phyloP scores from a whole-genome alignment of 2,113 vertebrate species.

The Scartelaos histophorus region DNA sequence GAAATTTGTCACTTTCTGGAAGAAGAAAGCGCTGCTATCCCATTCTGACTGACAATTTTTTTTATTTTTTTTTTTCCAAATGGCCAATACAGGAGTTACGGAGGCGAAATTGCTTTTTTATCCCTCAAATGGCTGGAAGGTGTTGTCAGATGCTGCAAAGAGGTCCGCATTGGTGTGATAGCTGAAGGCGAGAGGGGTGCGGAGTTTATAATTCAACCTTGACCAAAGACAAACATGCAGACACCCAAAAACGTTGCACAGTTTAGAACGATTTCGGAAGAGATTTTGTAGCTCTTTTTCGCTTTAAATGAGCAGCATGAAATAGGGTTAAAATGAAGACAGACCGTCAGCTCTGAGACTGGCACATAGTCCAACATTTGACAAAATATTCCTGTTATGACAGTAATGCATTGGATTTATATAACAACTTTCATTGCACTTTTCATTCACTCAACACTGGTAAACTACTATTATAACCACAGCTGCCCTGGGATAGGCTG shows the following conservation, averaged over 20 bases:
- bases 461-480: no score
- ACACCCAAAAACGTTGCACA: slow-evolving; percentile 4
- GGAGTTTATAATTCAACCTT: slow-evolving; percentile 27
- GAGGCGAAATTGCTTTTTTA: slow-evolving; percentile 66
- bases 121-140: slow-evolving; percentile 60
- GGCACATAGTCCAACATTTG: not conserved
- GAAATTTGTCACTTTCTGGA: slow-evolving; percentile 60
- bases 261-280: not conserved
- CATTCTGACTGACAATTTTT: slow-evolving; percentile 34
- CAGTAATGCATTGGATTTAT: not conserved
- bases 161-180: slow-evolving; percentile 41
- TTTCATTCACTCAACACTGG: no score
- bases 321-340: not conserved
- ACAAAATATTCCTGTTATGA: not conserved
- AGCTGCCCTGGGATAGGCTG: no score
- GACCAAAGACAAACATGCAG: slow-evolving; percentile 43
- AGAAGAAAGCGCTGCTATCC: slow-evolving; percentile 41
- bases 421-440: no score
- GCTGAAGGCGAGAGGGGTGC: slow-evolving; percentile 31
- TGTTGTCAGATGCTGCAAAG: slow-evolving; percentile 47
- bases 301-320: not conserved
- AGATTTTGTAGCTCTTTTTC: not conserved
- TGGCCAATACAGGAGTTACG: slow-evolving; percentile 24
- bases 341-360: not conserved
- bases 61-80: slow-evolving; percentile 36